Evolutionary conservation across 2,113 vertebrate species (phyloP).

Genomic region (Dasyurus viverrinus): DNA sequence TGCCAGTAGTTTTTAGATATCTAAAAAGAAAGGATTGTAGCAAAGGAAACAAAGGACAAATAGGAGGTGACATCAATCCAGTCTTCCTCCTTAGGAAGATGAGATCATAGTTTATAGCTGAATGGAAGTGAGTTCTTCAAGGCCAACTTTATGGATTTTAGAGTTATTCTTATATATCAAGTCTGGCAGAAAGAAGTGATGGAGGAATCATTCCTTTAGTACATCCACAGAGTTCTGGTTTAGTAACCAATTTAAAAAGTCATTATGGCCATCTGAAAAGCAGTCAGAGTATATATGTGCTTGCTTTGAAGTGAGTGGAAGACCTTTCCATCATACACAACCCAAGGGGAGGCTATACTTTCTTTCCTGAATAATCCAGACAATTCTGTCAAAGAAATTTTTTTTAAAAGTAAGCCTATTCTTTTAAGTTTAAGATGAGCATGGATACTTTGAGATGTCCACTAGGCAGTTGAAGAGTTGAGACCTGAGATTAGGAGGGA

Average conservation of each 20-base stretch:
- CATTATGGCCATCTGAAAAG: not conserved
- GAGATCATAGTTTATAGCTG: not conserved
- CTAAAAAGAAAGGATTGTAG: not conserved
- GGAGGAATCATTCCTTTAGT: not conserved
- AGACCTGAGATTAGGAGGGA: not conserved
- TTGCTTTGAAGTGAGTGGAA: not conserved
- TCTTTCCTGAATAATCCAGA: not conserved
- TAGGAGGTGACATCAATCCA: not conserved
- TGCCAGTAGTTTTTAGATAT: not conserved
- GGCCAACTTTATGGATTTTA: not conserved
- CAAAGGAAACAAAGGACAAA: not conserved
- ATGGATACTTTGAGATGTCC: not conserved
- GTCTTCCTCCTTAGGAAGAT: not conserved
- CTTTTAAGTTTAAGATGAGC: not conserved
- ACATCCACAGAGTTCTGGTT: not conserved
- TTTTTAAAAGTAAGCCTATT: not conserved
- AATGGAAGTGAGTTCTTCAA: not conserved
- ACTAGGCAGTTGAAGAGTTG: not conserved
- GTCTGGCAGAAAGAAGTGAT: not conserved
- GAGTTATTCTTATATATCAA: not conserved
- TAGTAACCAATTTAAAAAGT: not conserved
- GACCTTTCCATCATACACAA: not conserved
- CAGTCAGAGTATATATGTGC: not conserved
- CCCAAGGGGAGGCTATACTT: not conserved
- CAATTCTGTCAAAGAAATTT: not conserved